Percentiles rank a stretch among this genome's conserved stretches.
Conservation (phyloP, 2,797 vertebrate species). For the Sebastes paucispinis region DNA sequence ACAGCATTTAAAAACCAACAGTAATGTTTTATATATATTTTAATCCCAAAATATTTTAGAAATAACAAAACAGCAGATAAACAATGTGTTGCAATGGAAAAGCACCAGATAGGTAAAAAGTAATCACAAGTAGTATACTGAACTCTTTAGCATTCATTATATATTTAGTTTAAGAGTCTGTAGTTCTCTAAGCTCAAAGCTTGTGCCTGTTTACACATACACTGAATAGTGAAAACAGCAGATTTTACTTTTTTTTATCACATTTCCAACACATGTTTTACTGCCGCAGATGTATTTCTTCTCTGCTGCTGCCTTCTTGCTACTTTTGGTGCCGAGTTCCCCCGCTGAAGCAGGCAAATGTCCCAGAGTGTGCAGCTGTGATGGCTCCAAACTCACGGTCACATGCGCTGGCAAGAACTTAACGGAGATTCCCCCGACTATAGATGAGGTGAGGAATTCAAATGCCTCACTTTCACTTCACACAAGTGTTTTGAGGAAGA, state of each 20-base stretch:
- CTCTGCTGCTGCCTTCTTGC: conserved; percentile 25
- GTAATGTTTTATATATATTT: background rate
- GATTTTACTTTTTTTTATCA: background rate
- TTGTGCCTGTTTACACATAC: background rate
- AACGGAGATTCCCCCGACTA: conserved; percentile 74
- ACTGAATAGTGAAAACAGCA: background rate
- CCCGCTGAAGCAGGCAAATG: conserved; percentile 64
- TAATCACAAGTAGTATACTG: background rate
- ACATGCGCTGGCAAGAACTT: conserved; percentile 85
- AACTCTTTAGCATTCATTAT: background rate
- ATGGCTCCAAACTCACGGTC: conserved; percentile 79
- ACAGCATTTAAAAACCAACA: background rate
- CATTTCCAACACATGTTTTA: background rate
- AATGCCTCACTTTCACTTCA: background rate
- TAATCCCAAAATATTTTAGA: background rate
- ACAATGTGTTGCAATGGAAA: background rate
- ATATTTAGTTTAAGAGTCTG: accelerated
- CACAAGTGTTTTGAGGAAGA: background rate
- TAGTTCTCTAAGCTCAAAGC: background rate
- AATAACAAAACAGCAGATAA: background rate
- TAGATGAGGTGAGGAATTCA: conserved; percentile 85
- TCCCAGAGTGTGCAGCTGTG: conserved; percentile 84
- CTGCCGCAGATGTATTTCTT: conserved; percentile 57
- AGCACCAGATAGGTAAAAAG: background rate
- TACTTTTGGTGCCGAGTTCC: conserved; percentile 31